A percentile compares a stretch with the other conserved stretches of the same genome.
Evolutionary conservation across 2,888 invertebrate species (phyloP).

Genomic region (Cryptophagus acutangulus): DNA sequence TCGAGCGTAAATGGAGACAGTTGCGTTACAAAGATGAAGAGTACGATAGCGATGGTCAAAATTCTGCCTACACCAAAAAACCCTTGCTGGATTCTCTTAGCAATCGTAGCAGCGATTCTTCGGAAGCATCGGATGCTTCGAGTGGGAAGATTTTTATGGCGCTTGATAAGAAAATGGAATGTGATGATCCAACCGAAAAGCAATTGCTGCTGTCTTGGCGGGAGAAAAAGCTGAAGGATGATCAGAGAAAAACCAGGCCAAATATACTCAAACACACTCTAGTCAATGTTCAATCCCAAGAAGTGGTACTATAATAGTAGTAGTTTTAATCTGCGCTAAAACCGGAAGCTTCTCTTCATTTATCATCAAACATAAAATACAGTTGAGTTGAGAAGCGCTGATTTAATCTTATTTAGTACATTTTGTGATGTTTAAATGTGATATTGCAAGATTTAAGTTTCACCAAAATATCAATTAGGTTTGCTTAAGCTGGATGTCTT

Average conservation of each 20-base stretch:
- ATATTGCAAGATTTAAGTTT: too few relatives aligned
- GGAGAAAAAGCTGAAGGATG: slow-evolving; percentile 37
- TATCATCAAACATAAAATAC: too few relatives aligned
- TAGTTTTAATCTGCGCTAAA: too few relatives aligned
- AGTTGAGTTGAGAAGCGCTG: too few relatives aligned
- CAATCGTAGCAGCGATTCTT: slow-evolving; percentile 49
- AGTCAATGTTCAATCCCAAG: slow-evolving; percentile 35
- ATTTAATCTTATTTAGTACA: slow-evolving; percentile 29
- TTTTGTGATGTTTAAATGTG: slow-evolving; percentile 36
- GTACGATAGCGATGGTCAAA: slow-evolving; percentile 34
- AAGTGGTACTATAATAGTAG: slow-evolving; percentile 37
- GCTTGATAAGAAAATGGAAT: slow-evolving; percentile 37
- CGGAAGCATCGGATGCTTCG: slow-evolving; percentile 45
- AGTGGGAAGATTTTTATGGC: slow-evolving; percentile 45
- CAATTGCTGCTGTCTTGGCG: slow-evolving; percentile 58
- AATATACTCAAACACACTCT: slow-evolving; percentile 33
- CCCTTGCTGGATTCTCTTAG: slow-evolving; percentile 35
- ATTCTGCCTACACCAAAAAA: slow-evolving; percentile 30
- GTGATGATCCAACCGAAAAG: slow-evolving; percentile 35
- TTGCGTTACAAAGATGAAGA: slow-evolving; percentile 37
- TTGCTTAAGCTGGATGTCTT: too few relatives aligned
- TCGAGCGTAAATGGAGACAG: slow-evolving; percentile 46
- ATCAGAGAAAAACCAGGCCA: slow-evolving; percentile 22
- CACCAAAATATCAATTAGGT: too few relatives aligned
- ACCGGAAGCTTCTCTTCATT: too few relatives aligned